Base-by-base conservation (phyloP, 2,888 invertebrate species). In the Caenorhabditis japonica region DNA sequence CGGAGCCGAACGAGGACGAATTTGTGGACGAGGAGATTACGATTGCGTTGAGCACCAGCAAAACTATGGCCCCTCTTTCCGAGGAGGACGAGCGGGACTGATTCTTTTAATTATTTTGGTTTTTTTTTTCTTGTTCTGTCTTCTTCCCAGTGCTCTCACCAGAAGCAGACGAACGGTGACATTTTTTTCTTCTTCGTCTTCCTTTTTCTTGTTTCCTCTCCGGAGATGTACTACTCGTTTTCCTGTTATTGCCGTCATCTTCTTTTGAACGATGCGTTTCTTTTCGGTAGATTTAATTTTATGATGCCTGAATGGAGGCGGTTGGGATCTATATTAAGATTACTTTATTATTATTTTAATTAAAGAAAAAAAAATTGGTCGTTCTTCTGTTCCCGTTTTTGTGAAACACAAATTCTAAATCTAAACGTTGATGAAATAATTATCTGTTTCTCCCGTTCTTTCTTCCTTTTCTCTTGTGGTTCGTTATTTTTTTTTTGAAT, bases 1-100 rank as follows among this genome's bases (percentile, higher is more conserved):
- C 68, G 4, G 60, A 61, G 17, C 53, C 56, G 38, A 66, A 76
- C 38, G 43, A 64, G 25, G 75, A 69, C 19, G 85, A 85, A 33
- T 72, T 84, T 30, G 83, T 85, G 10, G 84, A 85, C 34, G 86
- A 86, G 69, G 75, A 77, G 52, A 82, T 85, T 46, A 84, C 82
- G 4, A 76, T 86, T 19, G 81, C 84, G 7, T 61, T 86, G 43
- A 83, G 77, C 58, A 84, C 85, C 19, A 76, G 72, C 52, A 80
- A 76, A 64, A 83, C 79, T 23, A 59, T 55, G 21, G 79, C 79
- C 23, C 75, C 75, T 21, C 36, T 77, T 1, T 30, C 49, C 8
- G 77, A 79, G 56, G 83, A 83, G 38, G 77, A 79, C 52, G 71
- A 68, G 44, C 56, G 52, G 23, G 77, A 76, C 58, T 72, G 51